A percentile compares a stretch with the other conserved stretches of the same genome.
Conservation (phyloP, 2,888 invertebrate genomes). For the Catocala nupta region DNA sequence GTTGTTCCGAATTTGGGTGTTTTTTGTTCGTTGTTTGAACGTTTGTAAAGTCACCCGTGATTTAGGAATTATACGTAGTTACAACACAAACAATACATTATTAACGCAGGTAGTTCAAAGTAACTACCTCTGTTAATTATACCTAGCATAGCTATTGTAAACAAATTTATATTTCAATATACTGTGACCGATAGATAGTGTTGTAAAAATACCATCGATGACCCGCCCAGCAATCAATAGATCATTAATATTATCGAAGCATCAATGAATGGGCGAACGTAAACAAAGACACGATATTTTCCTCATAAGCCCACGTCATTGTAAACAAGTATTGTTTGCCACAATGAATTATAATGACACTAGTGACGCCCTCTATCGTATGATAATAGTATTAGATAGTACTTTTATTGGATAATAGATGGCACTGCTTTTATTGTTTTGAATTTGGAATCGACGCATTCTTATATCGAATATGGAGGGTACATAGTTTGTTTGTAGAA, state of each 20-base stretch:
- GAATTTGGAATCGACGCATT: neutral
- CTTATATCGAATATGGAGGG: too few species aligned
- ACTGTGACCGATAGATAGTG: neutral
- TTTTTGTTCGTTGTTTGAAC: too few species aligned
- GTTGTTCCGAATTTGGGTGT: too few species aligned
- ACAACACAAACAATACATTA: too few species aligned
- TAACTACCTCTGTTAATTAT: too few species aligned
- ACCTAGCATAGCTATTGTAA: too few species aligned
- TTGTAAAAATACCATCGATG: conserved; percentile 23
- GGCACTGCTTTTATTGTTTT: conserved; percentile 6
- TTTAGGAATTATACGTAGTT: too few species aligned
- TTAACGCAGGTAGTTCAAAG: too few species aligned
- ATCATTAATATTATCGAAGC: conserved; percentile 36
- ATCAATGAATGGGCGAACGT: conserved; percentile 46
- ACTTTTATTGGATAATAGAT: conserved; percentile 3
- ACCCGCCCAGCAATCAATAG: conserved; percentile 27
- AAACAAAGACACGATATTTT: conserved; percentile 39
- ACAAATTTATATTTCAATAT: too few species aligned
- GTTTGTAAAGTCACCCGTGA: too few species aligned
- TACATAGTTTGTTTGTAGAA: too few species aligned
- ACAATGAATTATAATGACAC: neutral
- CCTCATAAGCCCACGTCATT: conserved; percentile 30
- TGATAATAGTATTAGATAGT: conserved; percentile 2
- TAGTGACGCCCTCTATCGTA: conserved; percentile 17
- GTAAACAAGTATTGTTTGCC: conserved; percentile 19